A percentile compares a stretch with the other conserved stretches of the same genome.
Conservation (phyloP, 2,113 vertebrate genomes). For the Hypocryptadius cinnamomeus region DNA sequence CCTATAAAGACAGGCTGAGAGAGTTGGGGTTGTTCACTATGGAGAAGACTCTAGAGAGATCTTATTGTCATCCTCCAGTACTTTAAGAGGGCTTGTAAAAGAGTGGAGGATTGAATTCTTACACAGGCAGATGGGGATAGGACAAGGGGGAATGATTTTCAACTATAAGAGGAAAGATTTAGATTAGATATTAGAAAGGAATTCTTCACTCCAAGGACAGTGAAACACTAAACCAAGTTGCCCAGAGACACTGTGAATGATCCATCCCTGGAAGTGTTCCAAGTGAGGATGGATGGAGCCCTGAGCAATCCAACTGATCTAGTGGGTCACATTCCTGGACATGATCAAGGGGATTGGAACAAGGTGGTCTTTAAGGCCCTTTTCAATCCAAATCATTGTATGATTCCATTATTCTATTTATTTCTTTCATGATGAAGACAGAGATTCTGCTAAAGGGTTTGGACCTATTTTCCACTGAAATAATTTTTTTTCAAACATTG, state of each 20-base stretch:
- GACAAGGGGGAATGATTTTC: fast-evolving
- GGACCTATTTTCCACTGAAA: neutral
- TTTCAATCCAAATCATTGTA: neutral
- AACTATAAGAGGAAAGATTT: neutral
- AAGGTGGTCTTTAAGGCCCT: neutral
- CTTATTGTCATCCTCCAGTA: neutral
- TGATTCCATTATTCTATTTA: neutral
- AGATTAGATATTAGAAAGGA: neutral
- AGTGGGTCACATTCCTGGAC: neutral
- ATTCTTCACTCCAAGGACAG: neutral
- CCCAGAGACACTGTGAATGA: neutral
- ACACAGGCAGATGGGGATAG: neutral
- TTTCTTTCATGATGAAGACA: neutral
- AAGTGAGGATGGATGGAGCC: neutral
- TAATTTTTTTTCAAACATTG: neutral
- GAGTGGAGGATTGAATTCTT: neutral
- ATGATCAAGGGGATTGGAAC: neutral
- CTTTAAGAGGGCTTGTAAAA: neutral
- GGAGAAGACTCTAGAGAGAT: neutral
- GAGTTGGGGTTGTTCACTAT: neutral
- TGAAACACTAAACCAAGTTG: neutral
- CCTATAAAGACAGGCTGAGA: neutral
- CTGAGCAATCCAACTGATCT: neutral
- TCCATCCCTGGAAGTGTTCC: neutral
- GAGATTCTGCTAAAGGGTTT: neutral